phyloP scores from a whole-genome alignment of 37 sponge, comb jelly and placozoan genomes.

The Geodia barretti region DNA sequence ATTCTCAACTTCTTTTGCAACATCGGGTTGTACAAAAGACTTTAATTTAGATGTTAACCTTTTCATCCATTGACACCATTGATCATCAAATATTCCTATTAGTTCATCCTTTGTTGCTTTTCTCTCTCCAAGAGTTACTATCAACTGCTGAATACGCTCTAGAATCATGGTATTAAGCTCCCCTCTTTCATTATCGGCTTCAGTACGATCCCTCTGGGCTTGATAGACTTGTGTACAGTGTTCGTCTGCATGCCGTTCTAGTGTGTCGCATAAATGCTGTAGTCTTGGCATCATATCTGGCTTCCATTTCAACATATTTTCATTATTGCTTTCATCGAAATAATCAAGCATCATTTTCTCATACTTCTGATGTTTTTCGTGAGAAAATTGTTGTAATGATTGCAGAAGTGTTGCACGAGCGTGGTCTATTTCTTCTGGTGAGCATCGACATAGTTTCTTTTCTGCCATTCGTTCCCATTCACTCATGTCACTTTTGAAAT shows the following conservation, averaged over 20 bases:
- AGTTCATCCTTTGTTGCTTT: background rate
- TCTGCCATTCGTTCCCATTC: background rate
- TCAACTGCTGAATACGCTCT: background rate
- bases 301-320: background rate
- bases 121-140: too few relatives aligned
- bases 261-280: background rate
- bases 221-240: background rate
- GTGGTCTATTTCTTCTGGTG: background rate
- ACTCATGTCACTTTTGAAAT: constrained; percentile 5
- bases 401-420: background rate
- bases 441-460: background rate
- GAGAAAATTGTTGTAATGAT: too few relatives aligned
- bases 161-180: background rate
- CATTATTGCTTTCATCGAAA: background rate
- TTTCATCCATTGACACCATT: constrained; percentile 17
- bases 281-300: background rate
- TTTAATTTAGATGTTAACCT: background rate
- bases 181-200: background rate
- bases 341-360: background rate
- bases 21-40: background rate
- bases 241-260: background rate
- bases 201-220: too few relatives aligned
- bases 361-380: background rate
- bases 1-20: background rate
- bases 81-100: background rate